Conservation (phyloP, 2,797 vertebrate genomes). For the Spizella passerina region DNA sequence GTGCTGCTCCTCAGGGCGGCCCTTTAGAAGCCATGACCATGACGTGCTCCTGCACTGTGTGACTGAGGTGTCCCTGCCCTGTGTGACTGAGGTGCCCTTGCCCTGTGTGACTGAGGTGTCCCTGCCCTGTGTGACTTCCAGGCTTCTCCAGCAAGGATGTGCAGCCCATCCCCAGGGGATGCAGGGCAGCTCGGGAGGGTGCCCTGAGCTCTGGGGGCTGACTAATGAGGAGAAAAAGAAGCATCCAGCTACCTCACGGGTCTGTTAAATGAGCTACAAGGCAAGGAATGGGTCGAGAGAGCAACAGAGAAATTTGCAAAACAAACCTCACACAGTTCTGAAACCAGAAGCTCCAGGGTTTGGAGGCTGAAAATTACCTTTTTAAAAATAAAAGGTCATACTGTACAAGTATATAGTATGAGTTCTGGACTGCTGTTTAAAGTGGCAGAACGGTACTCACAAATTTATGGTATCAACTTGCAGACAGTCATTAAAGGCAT, state of each 20-base stretch:
- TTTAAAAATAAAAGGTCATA: background rate
- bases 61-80: rapidly evolving
- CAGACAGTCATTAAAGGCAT: background rate
- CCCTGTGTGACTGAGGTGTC: too few relatives aligned
- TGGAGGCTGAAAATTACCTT: background rate
- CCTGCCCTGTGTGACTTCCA: rapidly evolving
- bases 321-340: background rate
- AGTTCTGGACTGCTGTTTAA: background rate
- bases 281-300: background rate
- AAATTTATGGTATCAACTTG: background rate
- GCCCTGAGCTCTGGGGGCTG: background rate
- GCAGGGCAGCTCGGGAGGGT: background rate
- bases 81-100: too few relatives aligned
- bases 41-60: rapidly evolving
- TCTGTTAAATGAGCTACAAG: background rate
- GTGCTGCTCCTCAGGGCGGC: background rate
- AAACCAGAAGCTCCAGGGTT: background rate
- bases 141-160: background rate
- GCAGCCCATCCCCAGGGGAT: background rate
- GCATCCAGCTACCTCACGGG: background rate
- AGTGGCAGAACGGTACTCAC: background rate
- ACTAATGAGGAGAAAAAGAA: background rate
- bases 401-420: background rate
- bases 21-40: rapidly evolving
- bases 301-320: background rate